These are phyloP conservation scores for Athalia rosae DNA, from an alignment of 2,888 invertebrate genomes.

Conservation along the genomic window DNA sequence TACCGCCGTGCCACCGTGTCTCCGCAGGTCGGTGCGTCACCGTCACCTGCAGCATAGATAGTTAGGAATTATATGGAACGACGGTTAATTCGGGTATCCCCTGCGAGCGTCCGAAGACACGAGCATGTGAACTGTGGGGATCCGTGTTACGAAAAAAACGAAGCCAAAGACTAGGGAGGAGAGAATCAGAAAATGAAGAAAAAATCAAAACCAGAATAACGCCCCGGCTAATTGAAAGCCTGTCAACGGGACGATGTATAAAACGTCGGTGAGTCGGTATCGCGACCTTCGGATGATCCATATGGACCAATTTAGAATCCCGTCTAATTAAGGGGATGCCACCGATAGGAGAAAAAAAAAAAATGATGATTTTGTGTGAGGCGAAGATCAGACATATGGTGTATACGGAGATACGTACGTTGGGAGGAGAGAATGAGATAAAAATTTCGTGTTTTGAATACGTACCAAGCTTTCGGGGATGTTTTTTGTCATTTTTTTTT, in stretches of 20 bases:
- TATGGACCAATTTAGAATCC: not conserved
- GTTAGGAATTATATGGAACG: too few species aligned
- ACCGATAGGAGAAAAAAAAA: too few species aligned
- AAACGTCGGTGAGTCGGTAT: constrained; percentile 44
- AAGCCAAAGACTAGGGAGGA: constrained; percentile 51
- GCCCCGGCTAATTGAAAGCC: constrained; percentile 62
- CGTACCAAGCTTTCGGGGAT: constrained; percentile 30
- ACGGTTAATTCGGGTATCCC: constrained; percentile 35
- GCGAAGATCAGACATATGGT: too few species aligned
- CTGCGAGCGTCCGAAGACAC: constrained; percentile 62
- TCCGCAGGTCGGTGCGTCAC: not conserved
- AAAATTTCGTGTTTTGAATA: not conserved
- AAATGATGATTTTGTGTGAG: too few species aligned
- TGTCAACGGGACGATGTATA: constrained; percentile 63
- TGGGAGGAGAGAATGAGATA: constrained; percentile 1
- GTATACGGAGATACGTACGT: not conserved
- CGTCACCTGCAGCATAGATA: too few species aligned
- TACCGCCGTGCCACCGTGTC: too few species aligned
- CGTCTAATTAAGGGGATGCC: too few species aligned
- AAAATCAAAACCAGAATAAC: constrained; percentile 17
- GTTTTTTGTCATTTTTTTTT: constrained; percentile 7
- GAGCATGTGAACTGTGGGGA: constrained; percentile 57
- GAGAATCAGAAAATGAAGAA: constrained; percentile 34
- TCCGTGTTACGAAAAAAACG: too few species aligned
- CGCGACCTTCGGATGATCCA: not conserved